phyloP scores from a whole-genome alignment of 1,140 invertebrate genomes.

The Zophobas morio region DNA sequence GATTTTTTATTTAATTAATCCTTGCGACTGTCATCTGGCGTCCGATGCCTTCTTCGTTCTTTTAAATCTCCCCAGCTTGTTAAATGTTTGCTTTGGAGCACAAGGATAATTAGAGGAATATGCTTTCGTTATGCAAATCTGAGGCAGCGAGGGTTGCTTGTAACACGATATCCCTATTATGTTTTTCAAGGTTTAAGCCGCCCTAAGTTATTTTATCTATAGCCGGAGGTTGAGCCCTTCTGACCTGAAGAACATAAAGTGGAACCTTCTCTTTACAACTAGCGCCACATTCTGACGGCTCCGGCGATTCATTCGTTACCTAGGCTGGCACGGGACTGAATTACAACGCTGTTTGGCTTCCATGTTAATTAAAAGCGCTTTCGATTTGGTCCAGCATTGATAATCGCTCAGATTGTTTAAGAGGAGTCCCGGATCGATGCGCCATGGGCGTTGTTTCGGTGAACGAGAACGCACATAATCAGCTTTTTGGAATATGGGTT shows the following conservation, averaged over 20 bases:
- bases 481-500: neutral
- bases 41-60: no score
- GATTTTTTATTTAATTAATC: no score
- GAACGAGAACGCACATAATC: conserved; percentile 8
- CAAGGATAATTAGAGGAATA: conserved; percentile 28
- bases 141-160: conserved; percentile 29
- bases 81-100: neutral
- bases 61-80: neutral
- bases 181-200: conserved; percentile 40
- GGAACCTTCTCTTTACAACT: conserved; percentile 22
- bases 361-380: conserved; percentile 36
- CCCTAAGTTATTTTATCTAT: conserved; percentile 40
- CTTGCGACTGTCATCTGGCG: no score
- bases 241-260: conserved; percentile 40
- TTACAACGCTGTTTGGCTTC: conserved; percentile 3
- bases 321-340: conserved; percentile 11
- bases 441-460: conserved; percentile 1
- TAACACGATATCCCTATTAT: conserved; percentile 41
- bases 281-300: conserved; percentile 18
- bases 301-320: conserved; percentile 1
- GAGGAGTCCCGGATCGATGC: conserved; percentile 6
- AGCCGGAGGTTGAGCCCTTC: conserved; percentile 20
- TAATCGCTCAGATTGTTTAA: conserved; percentile 24
- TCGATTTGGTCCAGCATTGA: conserved; percentile 19
- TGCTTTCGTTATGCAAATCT: conserved; percentile 37